phyloP scores from a whole-genome alignment of 1,140 invertebrate genomes.

The Xylocopa sonorina region DNA sequence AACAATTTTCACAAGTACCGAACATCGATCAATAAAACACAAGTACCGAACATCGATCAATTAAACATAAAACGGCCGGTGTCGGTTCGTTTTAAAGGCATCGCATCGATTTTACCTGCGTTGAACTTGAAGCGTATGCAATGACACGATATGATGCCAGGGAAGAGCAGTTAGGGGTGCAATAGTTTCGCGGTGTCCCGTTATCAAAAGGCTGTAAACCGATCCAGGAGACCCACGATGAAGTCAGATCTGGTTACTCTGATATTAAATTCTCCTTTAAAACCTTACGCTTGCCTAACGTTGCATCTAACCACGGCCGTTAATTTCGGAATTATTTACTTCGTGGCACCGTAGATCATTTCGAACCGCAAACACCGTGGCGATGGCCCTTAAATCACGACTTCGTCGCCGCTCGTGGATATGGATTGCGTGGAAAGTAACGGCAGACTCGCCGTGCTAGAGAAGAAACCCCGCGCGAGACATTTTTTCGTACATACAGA shows the following conservation, averaged over 20 bases:
- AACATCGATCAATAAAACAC: background rate
- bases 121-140: conserved; percentile 12
- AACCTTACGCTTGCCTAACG: conserved; percentile 51
- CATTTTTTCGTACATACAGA: background rate
- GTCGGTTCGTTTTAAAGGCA: conserved; percentile 1
- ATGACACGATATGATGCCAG: conserved; percentile 14
- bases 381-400: too few relatives aligned
- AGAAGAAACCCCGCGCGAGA: too few relatives aligned
- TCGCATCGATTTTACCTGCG: conserved; percentile 37
- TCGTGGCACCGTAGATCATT: too few relatives aligned
- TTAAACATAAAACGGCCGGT: background rate
- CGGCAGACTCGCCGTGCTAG: too few relatives aligned
- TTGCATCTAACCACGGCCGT: conserved; percentile 22
- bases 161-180: conserved; percentile 46
- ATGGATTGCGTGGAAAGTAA: too few relatives aligned
- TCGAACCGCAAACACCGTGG: too few relatives aligned
- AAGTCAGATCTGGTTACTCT: conserved; percentile 71
- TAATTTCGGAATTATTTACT: conserved; percentile 17
- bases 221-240: conserved; percentile 66
- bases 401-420: too few relatives aligned
- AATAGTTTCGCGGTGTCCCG: conserved; percentile 72
- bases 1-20: background rate
- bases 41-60: background rate
- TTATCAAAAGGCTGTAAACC: conserved; percentile 74
- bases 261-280: conserved; percentile 76